Conservation (phyloP, 2,888 invertebrate species). For the Nasonovia ribisnigri region DNA sequence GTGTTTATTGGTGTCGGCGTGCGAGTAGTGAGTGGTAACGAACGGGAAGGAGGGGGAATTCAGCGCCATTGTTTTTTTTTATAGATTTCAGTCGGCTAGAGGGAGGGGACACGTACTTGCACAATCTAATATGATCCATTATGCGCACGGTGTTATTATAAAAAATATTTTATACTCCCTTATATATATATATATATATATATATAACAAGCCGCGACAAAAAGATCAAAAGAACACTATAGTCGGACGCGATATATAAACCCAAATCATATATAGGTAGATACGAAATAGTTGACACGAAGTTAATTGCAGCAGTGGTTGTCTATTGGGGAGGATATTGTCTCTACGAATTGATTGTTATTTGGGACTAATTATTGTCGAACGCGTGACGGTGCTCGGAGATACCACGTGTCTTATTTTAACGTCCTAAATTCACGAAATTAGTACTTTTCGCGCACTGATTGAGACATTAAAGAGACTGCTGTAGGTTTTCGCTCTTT, state of each 20-base stretch:
- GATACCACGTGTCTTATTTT: not conserved
- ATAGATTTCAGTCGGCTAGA: not conserved
- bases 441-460: not conserved
- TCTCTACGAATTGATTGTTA: slow-evolving; percentile 20
- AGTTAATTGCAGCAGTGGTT: not conserved
- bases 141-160: not conserved
- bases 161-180: not conserved
- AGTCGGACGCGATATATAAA: not conserved
- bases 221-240: not conserved
- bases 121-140: not conserved
- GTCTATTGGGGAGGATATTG: slow-evolving; percentile 10
- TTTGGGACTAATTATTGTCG: not conserved
- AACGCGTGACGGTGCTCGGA: not conserved
- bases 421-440: not conserved
- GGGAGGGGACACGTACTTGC: not conserved
- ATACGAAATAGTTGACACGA: not conserved
- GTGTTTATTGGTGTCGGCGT: not conserved
- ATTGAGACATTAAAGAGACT: not conserved
- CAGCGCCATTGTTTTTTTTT: slow-evolving; percentile 38
- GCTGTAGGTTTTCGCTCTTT: no score
- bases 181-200: no score
- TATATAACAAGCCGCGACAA: not conserved
- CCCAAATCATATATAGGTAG: not conserved
- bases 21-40: not conserved
- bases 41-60: not conserved